phyloP scores from a whole-genome alignment of 1,140 invertebrate genomes.

The Drosophila watanabei region DNA sequence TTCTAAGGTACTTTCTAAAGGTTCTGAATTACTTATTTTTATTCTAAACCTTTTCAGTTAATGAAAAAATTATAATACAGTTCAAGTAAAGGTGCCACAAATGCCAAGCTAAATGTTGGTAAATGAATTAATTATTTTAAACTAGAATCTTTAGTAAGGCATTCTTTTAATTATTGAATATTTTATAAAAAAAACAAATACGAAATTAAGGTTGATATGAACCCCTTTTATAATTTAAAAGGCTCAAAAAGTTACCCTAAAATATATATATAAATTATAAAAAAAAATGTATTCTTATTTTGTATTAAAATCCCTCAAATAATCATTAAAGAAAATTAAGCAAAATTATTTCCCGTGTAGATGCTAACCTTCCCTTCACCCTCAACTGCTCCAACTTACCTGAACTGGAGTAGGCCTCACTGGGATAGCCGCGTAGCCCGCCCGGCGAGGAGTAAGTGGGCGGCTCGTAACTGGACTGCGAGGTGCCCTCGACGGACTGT shows the following conservation, averaged over 20 bases:
- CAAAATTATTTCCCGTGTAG: not conserved
- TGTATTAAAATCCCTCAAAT: no score
- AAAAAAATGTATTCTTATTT: no score
- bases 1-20: not conserved
- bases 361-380: not conserved
- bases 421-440: slow-evolving; percentile 78
- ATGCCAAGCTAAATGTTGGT: not conserved
- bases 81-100: not conserved
- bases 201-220: no score
- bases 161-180: no score
- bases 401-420: slow-evolving; percentile 83
- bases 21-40: not conserved
- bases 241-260: no score
- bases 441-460: slow-evolving; percentile 84
- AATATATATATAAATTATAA: no score
- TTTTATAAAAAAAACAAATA: not conserved
- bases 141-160: not conserved
- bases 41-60: not conserved
- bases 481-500: slow-evolving; percentile 84
- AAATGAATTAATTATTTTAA: not conserved
- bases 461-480: slow-evolving; percentile 85
- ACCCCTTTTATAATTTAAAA: no score
- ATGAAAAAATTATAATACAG: not conserved
- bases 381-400: slow-evolving; percentile 52
- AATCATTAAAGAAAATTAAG: no score